Base-by-base conservation (phyloP, 2,888 invertebrate genomes). In the Machimus atricapillus region DNA sequence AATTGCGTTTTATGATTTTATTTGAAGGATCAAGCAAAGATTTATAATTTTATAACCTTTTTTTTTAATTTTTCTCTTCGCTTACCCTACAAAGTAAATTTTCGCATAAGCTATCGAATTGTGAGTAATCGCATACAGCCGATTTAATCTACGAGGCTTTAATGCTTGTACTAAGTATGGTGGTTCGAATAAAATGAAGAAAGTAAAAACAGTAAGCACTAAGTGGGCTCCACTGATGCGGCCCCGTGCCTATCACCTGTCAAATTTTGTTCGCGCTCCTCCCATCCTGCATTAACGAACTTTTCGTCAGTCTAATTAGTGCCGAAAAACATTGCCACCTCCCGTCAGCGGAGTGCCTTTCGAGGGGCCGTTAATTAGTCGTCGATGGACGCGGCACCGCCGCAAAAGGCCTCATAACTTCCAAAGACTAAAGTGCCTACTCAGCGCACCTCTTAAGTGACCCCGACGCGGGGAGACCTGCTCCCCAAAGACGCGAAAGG, bases 261-360 rank as follows among this genome's bases (percentile, higher is more conserved):
- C 79, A 79, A 46, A 79, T 52, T 27, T 12, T 31, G 52, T 23
- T 79, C 16, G 52, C 31, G 46, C 52, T 40, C 46, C 31, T 52
- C 52, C 52, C 31, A 66, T 12, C 66, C 5, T 46, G 19, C 31
- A 83, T 58, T 66, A 83, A 37, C 40, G 37, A 83, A 66, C 37
- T 58, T 83, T 83, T 83, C 82, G 66, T 37, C 82, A 19, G 58
- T 58, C 82, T 66, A 83, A 83, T 83, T 83, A 83, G 40, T 37
- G 19, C 66, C 66, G 58, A 58, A 66, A 81, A 66, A 46, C 19
- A 37, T 56, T 37, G 27, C 66, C 66, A 19, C 66, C 40, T 66
- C 66, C 82, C 66, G n/a, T 83, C 82, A 83, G 7, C 40, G 37
- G 66, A 58, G 43, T 46, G 14, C 43, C 43, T 46, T 46, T 46